Evolutionary conservation across 2,888 invertebrate genomes (phyloP).

Genomic region (Melinopterus prodromus): DNA sequence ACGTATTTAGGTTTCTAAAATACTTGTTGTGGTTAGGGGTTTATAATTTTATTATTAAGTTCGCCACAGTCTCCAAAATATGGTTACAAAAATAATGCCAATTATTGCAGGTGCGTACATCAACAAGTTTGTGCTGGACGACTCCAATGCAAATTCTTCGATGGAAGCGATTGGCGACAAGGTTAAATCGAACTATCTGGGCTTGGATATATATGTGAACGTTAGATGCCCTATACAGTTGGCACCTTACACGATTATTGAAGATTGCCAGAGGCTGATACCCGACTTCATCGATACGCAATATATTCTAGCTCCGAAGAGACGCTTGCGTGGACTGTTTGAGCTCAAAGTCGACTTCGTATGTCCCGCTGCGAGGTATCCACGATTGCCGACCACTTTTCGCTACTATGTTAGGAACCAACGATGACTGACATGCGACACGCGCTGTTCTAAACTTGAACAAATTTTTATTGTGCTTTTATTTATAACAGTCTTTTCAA

Average conservation of each 20-base stretch:
- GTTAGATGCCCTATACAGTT: constrained; percentile 50
- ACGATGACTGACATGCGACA: constrained; percentile 46
- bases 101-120: constrained; percentile 51
- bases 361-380: constrained; percentile 52
- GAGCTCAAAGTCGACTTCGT: constrained; percentile 48
- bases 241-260: constrained; percentile 46
- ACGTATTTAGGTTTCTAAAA: no score
- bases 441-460: neutral
- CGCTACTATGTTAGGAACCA: constrained; percentile 58
- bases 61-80: no score
- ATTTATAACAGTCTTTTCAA: constrained; percentile 11
- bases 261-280: constrained; percentile 27
- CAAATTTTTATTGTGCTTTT: neutral
- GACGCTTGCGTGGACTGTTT: constrained; percentile 32
- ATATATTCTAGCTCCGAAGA: neutral
- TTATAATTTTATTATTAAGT: no score
- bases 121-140: constrained; percentile 50
- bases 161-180: neutral
- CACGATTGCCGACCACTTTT: constrained; percentile 50
- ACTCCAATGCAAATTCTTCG: constrained; percentile 31
- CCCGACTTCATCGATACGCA: constrained; percentile 6
- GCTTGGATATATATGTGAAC: constrained; percentile 49
- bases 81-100: no score
- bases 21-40: no score
- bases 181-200: constrained; percentile 44